Evolutionary conservation across 2,113 vertebrate genomes (phyloP).

Genomic region (Leiothrix lutea): DNA sequence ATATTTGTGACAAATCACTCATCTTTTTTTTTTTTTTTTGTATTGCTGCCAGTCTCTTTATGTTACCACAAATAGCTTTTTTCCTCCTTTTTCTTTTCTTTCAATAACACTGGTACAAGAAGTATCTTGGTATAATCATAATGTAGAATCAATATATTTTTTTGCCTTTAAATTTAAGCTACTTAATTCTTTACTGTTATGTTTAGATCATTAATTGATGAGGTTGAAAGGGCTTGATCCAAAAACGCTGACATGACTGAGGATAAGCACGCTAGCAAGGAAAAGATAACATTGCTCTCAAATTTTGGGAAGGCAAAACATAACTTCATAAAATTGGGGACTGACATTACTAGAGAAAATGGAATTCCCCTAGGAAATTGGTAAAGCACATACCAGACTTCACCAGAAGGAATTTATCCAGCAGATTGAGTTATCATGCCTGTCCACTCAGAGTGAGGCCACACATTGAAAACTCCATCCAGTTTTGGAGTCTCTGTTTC

Average conservation of each 20-base stretch:
- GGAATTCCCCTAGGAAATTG: neutral
- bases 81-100: neutral
- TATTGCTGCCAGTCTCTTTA: neutral
- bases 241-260: neutral
- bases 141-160: neutral
- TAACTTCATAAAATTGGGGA: neutral
- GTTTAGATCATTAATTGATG: neutral
- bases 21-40: neutral
- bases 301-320: neutral
- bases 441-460: neutral
- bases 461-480: neutral
- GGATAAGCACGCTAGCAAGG: neutral
- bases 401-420: neutral
- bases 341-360: neutral
- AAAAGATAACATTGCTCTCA: neutral
- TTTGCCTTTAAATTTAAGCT: neutral
- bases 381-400: neutral
- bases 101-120: neutral
- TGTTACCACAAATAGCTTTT: neutral
- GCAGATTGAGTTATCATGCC: neutral
- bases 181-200: neutral
- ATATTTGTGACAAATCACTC: neutral
- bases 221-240: neutral
- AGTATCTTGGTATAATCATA: neutral
- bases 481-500: neutral